Conservation (phyloP, 2,888 invertebrate genomes). For the Amiota mariae region DNA sequence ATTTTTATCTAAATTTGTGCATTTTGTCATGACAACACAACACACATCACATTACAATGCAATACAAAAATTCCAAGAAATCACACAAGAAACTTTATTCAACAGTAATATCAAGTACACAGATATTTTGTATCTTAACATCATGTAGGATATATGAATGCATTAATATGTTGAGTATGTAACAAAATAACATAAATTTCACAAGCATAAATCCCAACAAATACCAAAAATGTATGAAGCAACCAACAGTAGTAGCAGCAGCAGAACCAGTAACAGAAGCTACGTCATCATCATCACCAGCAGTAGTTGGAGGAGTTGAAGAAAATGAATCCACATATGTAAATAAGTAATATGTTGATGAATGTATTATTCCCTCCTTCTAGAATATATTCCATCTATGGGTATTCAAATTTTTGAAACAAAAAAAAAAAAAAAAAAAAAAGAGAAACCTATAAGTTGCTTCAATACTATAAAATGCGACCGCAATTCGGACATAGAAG, state of each 20-base stretch:
- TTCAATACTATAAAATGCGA: slow-evolving; percentile 28
- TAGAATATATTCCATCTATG: too few relatives aligned
- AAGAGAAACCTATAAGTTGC: slow-evolving; percentile 15
- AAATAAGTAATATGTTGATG: too few relatives aligned
- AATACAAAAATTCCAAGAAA: slow-evolving; percentile 13
- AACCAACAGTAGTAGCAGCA: not conserved
- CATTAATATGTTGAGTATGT: not conserved
- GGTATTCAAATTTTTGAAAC: not conserved
- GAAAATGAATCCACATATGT: too few relatives aligned
- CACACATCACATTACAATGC: too few relatives aligned
- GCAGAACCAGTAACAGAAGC: too few relatives aligned
- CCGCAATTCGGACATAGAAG: slow-evolving; percentile 28
- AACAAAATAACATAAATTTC: slow-evolving; percentile 9
- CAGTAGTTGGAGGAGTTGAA: too few relatives aligned
- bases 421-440: slow-evolving; percentile 10
- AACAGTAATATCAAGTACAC: slow-evolving; percentile 2
- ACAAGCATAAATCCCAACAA: slow-evolving; percentile 16
- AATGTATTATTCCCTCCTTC: too few relatives aligned
- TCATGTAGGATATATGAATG: too few relatives aligned
- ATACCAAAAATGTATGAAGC: slow-evolving; percentile 10
- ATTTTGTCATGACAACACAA: not conserved
- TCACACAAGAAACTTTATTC: not conserved
- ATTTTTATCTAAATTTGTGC: not conserved
- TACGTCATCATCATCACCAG: too few relatives aligned
- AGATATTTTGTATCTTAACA: too few relatives aligned